Evolutionary conservation across 2,797 vertebrate genomes (phyloP).

Genomic region (Miichthys miiuy): DNA sequence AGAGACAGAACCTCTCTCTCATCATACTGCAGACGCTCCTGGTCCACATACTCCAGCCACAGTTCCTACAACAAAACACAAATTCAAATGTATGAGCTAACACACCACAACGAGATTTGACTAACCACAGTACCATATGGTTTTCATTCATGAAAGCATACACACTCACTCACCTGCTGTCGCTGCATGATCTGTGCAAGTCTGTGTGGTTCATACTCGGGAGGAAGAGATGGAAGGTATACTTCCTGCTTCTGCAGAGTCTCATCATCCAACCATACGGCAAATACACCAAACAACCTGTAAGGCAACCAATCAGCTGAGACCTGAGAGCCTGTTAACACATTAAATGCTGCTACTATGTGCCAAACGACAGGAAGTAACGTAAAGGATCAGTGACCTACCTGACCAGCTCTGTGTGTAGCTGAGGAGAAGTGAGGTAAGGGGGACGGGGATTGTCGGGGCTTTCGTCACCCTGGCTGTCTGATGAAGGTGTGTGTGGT

Average conservation of each 20-base stretch:
- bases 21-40: slow-evolving; percentile 92
- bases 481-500: slow-evolving; percentile 74
- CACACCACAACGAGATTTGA: neutral
- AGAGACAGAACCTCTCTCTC: slow-evolving; percentile 88
- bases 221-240: slow-evolving; percentile 94
- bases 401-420: slow-evolving; percentile 95
- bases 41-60: slow-evolving; percentile 95
- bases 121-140: neutral
- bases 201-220: slow-evolving; percentile 92
- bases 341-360: neutral
- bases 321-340: slow-evolving; percentile 13
- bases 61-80: slow-evolving; percentile 85
- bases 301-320: slow-evolving; percentile 31
- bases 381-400: slow-evolving; percentile 64
- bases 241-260: slow-evolving; percentile 94
- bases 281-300: slow-evolving; percentile 94
- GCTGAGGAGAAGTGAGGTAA: slow-evolving; percentile 91
- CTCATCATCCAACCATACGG: slow-evolving; percentile 96
- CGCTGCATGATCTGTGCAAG: slow-evolving; percentile 96
- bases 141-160: slow-evolving; percentile 2
- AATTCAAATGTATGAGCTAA: neutral
- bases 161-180: slow-evolving; percentile 82
- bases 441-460: slow-evolving; percentile 60
- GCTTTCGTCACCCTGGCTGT: slow-evolving; percentile 75
- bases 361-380: neutral